Evolutionary conservation across 2,888 invertebrate genomes (phyloP), one percentile per base, ranked within the genome.

Genomic region (Peribatodes rhomboidaria): DNA sequence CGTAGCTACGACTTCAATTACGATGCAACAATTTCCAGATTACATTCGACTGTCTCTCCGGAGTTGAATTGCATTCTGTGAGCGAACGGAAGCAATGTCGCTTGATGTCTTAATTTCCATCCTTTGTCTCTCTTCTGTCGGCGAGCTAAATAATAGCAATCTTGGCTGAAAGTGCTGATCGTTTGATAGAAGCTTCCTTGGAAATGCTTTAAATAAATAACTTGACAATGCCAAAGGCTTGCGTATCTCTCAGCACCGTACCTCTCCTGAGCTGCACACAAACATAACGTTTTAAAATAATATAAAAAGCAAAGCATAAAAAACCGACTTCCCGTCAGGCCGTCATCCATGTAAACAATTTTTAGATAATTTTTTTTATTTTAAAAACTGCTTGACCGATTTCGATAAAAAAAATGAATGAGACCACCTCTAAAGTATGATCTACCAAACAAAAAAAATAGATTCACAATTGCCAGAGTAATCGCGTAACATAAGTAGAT

Each of bases 21-120:
- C 41, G 41, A 55, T 55, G 55, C 61, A 61, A 50, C 42, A 50
- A 50, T 62, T 55, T 37, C 46, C 4, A 57, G 62, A 54, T 64
- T 54, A 58, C 41, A 35, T 49, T 42, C n/a, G 47, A 54, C 54
- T 46, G 58, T 33, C 50, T 8, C 41, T 39, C 31, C 13, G 11
- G 54, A 53, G 41, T 46, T 41, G 41, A 58, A 58, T 58, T 54
- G 58, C 58, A 54, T 58, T 64, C 58, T 47, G 56, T 27, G 42
- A 57, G 56, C 16, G 20, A 52, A 27, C 18, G 35, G 44, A 52
- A 50, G 53, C 53, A 53, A 41, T 53, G 53, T 10, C 53, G 22
- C 53, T 44, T 61, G 41, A n/a, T 27, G 27, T 41, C 57, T 46
- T 56, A 50, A 57, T 62, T 52, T 44, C 13, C n/a, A n/a, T 37